Percentiles rank a stretch among this genome's conserved stretches.
Conservation (phyloP, 2,113 vertebrate genomes). For the Tringa solitaria region DNA sequence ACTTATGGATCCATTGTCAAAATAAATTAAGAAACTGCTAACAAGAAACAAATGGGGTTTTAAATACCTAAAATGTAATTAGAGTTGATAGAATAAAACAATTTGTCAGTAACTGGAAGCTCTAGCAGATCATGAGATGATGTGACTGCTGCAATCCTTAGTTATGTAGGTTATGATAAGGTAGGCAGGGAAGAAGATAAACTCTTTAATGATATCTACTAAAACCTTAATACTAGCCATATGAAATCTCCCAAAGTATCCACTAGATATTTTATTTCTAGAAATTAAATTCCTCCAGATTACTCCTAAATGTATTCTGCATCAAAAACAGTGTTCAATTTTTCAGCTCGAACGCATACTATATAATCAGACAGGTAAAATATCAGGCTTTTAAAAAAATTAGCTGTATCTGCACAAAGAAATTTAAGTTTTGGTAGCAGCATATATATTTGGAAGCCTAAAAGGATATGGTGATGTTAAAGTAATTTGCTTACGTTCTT, state of each 20-base stretch:
- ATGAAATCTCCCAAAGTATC: neutral
- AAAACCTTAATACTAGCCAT: neutral
- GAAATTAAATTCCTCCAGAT: neutral
- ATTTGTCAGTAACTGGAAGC: neutral
- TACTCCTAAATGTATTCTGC: neutral
- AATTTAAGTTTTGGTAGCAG: neutral
- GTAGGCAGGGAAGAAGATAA: neutral
- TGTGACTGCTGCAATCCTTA: neutral
- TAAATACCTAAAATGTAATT: neutral
- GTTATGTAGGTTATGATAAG: neutral
- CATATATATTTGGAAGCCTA: neutral
- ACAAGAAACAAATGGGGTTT: neutral
- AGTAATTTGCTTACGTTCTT: neutral
- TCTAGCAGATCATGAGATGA: neutral
- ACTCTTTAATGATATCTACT: neutral
- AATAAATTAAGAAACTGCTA: neutral
- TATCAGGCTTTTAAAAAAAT: neutral
- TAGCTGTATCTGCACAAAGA: neutral
- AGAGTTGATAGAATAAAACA: neutral
- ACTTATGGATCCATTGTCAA: neutral
- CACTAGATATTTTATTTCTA: neutral
- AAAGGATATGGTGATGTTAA: neutral
- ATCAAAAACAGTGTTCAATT: neutral
- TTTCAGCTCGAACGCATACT: neutral
- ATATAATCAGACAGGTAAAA: neutral